A percentile compares a stretch with the other conserved stretches of the same genome.
Conservation (phyloP, 2,113 vertebrate genomes). For the Microtus pennsylvanicus region DNA sequence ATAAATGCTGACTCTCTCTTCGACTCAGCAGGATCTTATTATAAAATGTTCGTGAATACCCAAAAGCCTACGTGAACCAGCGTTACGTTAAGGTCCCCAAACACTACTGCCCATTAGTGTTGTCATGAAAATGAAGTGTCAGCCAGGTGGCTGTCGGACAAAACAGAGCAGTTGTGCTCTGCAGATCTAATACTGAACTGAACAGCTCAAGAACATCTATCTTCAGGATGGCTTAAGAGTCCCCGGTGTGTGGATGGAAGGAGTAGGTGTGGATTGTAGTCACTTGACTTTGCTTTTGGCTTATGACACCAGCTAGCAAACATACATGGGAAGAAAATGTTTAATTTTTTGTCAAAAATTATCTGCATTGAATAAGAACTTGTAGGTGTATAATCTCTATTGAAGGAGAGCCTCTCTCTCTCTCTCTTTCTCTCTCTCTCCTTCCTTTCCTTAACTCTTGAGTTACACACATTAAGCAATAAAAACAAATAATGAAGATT, state of each 20-base stretch:
- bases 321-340: not conserved
- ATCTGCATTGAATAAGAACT: not conserved
- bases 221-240: not conserved
- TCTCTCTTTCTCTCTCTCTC: not conserved
- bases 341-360: not conserved
- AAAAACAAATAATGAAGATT: not conserved
- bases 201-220: not conserved
- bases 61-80: not conserved
- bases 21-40: constrained; percentile 17
- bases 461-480: not conserved
- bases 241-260: not conserved
- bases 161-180: not conserved
- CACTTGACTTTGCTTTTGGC: not conserved
- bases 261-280: not conserved
- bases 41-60: not conserved
- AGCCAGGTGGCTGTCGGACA: not conserved
- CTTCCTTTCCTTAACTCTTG: not conserved
- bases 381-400: not conserved
- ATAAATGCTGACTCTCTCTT: not conserved
- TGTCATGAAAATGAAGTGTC: not conserved
- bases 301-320: constrained; percentile 6
- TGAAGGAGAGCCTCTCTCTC: not conserved
- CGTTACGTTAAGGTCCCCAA: not conserved
- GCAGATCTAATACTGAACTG: not conserved
- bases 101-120: not conserved